Conservation (phyloP, 2,113 vertebrate species). For the Ifrita kowaldi region DNA sequence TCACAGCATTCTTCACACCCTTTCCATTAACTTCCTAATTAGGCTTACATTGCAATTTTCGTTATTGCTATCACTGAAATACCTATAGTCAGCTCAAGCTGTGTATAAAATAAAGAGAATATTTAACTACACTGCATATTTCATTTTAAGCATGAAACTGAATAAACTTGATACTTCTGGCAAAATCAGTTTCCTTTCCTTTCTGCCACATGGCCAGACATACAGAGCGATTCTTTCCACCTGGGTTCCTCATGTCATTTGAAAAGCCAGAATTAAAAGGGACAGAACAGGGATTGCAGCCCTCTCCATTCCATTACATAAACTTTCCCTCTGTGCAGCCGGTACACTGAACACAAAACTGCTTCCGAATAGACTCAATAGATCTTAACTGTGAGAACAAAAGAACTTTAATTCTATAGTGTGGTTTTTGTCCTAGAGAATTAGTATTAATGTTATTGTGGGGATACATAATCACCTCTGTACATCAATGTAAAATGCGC, state of each 20-base stretch:
- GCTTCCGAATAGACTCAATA: background rate
- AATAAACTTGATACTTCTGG: constrained; percentile 28
- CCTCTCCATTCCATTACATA: constrained; percentile 10
- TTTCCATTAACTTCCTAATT: constrained; percentile 66
- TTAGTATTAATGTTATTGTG: background rate
- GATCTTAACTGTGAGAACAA: background rate
- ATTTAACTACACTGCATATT: background rate
- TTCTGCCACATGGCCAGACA: constrained; percentile 13
- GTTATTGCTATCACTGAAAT: constrained; percentile 14
- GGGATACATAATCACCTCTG: background rate
- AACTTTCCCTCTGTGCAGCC: constrained; percentile 12
- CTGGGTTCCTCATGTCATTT: constrained; percentile 39
- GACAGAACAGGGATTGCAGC: constrained; percentile 53
- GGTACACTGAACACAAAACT: background rate
- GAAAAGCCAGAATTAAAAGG: constrained; percentile 50
- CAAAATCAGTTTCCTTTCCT: constrained; percentile 20
- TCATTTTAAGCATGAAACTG: constrained; percentile 14
- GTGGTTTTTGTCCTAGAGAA: background rate
- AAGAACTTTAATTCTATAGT: background rate
- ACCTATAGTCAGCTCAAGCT: background rate
- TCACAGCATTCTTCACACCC: constrained; percentile 39
- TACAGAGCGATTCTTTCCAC: constrained; percentile 34
- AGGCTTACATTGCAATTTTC: constrained; percentile 50
- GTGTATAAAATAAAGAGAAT: background rate
- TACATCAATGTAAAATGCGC: background rate